Percentiles rank a stretch among this genome's conserved stretches.
phyloP scores from a whole-genome alignment of 1,140 invertebrate genomes.

The Acromyrmex echinatior region DNA sequence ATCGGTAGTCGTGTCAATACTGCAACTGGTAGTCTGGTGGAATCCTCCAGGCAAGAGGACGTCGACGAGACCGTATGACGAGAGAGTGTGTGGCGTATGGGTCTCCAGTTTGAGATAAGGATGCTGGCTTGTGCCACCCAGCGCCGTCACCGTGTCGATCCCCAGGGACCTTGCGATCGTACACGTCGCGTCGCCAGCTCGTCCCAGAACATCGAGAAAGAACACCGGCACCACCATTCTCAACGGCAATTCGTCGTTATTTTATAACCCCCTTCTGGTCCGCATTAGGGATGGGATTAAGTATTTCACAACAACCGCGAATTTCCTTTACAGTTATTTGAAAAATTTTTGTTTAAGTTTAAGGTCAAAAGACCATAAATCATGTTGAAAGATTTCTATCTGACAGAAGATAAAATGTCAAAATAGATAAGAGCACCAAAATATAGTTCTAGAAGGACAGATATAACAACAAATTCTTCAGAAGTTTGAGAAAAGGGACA shows the following conservation, averaged over 20 bases:
- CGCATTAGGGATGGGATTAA: constrained; percentile 23
- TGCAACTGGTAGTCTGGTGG: constrained; percentile 74
- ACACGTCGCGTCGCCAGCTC: constrained; percentile 16
- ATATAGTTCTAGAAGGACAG: too few relatives aligned
- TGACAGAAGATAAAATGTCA: neutral
- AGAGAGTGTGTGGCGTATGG: constrained; percentile 56
- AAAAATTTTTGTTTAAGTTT: neutral
- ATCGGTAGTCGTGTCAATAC: constrained; percentile 77
- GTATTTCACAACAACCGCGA: neutral
- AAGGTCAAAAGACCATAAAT: neutral
- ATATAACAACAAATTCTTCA: neutral
- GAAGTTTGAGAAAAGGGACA: neutral
- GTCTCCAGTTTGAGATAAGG: constrained; percentile 77
- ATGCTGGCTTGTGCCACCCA: constrained; percentile 83
- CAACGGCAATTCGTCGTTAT: constrained; percentile 7
- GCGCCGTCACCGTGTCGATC: constrained; percentile 82
- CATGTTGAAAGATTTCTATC: neutral
- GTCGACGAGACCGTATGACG: constrained; percentile 71
- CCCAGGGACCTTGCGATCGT: constrained; percentile 77
- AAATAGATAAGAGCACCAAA: neutral
- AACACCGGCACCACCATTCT: constrained; percentile 64
- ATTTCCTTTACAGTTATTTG: neutral
- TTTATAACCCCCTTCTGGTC: neutral
- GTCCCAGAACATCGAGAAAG: constrained; percentile 77
- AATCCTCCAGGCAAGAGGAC: constrained; percentile 69